Conservation (phyloP, 2,113 vertebrate species). For the Channa argus region DNA sequence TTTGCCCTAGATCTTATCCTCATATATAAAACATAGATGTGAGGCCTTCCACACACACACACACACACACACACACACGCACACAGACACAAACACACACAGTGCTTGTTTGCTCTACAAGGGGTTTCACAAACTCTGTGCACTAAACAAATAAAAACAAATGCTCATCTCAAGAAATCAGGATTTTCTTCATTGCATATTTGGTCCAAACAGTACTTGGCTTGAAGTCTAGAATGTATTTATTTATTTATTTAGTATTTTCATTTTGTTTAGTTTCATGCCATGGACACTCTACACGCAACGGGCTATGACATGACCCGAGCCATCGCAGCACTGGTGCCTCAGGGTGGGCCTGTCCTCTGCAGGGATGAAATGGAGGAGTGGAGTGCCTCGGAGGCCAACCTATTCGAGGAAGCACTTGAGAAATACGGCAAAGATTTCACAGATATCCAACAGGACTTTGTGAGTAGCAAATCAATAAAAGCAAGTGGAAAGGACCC, state of each 20-base stretch:
- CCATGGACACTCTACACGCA: conserved; percentile 97
- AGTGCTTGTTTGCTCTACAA: background rate
- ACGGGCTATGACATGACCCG: conserved; percentile 95
- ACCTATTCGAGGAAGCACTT: conserved; percentile 96
- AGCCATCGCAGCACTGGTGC: conserved; percentile 95
- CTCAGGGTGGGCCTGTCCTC: conserved; percentile 97
- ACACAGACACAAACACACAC: conserved; percentile 25
- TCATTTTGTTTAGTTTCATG: conserved; percentile 88
- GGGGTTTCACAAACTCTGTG: conserved; percentile 8
- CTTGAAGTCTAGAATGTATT: background rate
- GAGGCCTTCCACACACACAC: conserved; percentile 41
- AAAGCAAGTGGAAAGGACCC: background rate
- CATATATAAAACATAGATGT: conserved; percentile 77
- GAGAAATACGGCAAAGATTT: conserved; percentile 99
- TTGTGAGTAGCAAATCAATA: conserved; percentile 86
- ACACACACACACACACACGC: conserved; percentile 20
- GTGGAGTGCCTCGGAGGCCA: conserved; percentile 98
- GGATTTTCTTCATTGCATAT: conserved; percentile 1
- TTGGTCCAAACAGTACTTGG: background rate
- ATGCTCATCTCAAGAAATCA: conserved; percentile 1
- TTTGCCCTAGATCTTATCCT: conserved; percentile 71
- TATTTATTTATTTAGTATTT: too few species aligned
- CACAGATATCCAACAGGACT: conserved; percentile 98
- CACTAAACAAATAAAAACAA: conserved; percentile 4
- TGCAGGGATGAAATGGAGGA: conserved; percentile 99